These are phyloP conservation scores for cat (Felis catus) DNA, from an alignment of 2,113 vertebrate genomes.

Conservation along the genomic window F.catus_Fca126_mat1.0 CM031414.1:103580501-103581000, in stretches of 20 bases:
- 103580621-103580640: accelerated
- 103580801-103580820: neutral
- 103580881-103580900: neutral
- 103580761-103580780: neutral
- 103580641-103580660: neutral
- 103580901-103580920: accelerated
- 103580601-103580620: neutral
- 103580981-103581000: neutral
- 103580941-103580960: neutral
- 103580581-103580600: neutral
- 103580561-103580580: too few relatives aligned
- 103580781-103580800: too few relatives aligned
- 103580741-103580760: too few relatives aligned
- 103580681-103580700: neutral
- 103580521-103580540: accelerated
- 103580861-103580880: accelerated
- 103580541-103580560: neutral
- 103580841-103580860: too few relatives aligned
- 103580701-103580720: neutral
- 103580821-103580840: neutral
- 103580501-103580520: neutral
- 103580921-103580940: neutral
- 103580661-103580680: accelerated
- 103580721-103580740: neutral
- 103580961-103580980: neutral